Evolutionary conservation across 2,888 invertebrate genomes (phyloP), one percentile per base, ranked within the genome.

Genomic region (Psococerastis gibbosa): DNA sequence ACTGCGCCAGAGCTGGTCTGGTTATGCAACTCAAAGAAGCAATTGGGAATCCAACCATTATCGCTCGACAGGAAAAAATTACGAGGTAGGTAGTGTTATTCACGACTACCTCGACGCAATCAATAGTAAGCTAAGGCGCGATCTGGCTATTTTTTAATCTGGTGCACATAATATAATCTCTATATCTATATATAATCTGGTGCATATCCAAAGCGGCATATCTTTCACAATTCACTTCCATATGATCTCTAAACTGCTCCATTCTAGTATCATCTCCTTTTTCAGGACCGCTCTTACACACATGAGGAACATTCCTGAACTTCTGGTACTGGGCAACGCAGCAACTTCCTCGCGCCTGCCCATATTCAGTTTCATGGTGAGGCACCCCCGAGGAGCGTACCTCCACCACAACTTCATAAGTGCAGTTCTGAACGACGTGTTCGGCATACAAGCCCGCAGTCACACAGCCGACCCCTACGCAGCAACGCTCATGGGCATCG

Each of bases 351-450:
- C 78, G 52, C 66, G 79, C 35, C 67, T 89, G 20, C 82, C 89
- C 2, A 76, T 88, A 45, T 82, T 89, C 59, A 87, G 88, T 3
- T 76, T 91, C 55, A 72, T 89, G 66, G 77, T 91, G 42, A 73
- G 79, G 51, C 83, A 88, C 59, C 75, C 78, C 0, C 65, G 78
- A 32, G 82, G 84, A 23, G 75, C 79, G 11, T 88, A 82, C 58
- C 71, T 89, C 2, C 91, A 91, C 59, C 84, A 89, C 60, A 88
- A 88, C 62, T 77, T 81, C 68, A 76, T 91, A 8, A 79, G 80
- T 52, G 79, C 84, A 8, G 71, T 91, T 16, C 68, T 92, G 35
- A 91, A 89, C 56, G 89, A 92, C 56, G 75, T 92, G 20, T 91
- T 88, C 58, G 91, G 91, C 0, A 84, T 92, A 44, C 89, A 89